phyloP scores from a whole-genome alignment of 2,113 vertebrate genomes.

The Struthio camelus region DNA sequence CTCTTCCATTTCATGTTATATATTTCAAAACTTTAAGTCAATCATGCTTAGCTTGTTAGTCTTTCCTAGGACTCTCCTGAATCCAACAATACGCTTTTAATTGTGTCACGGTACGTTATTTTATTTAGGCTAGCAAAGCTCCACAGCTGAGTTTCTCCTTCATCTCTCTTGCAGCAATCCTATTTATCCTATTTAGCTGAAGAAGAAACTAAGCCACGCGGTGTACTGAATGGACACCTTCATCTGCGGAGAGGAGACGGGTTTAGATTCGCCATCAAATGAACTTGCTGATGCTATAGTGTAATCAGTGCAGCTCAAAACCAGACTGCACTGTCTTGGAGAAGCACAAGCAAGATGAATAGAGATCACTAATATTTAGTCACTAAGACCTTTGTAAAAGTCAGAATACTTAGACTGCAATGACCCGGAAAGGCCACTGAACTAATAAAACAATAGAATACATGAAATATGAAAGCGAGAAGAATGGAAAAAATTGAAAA shows the following conservation, averaged over 20 bases:
- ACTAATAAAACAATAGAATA: conserved; percentile 56
- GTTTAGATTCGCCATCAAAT: not conserved
- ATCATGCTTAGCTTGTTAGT: not conserved
- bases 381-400: conserved; percentile 58
- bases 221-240: not conserved
- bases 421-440: conserved; percentile 55
- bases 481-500: conserved; percentile 15
- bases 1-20: not conserved
- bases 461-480: conserved; percentile 26
- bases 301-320: not conserved
- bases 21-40: not conserved
- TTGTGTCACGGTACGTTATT: not conserved
- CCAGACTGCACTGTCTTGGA: not conserved
- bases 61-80: not conserved
- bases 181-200: not conserved
- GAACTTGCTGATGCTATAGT: not conserved
- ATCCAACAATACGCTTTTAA: not conserved
- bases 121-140: not conserved
- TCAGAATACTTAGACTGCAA: conserved; percentile 39
- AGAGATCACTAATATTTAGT: conserved; percentile 46
- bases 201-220: not conserved
- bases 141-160: not conserved
- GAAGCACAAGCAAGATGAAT: conserved; percentile 48
- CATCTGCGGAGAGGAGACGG: not conserved
- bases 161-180: not conserved